phyloP scores from a whole-genome alignment of 2,797 vertebrate genomes.

The Gadopsis marmoratus region DNA sequence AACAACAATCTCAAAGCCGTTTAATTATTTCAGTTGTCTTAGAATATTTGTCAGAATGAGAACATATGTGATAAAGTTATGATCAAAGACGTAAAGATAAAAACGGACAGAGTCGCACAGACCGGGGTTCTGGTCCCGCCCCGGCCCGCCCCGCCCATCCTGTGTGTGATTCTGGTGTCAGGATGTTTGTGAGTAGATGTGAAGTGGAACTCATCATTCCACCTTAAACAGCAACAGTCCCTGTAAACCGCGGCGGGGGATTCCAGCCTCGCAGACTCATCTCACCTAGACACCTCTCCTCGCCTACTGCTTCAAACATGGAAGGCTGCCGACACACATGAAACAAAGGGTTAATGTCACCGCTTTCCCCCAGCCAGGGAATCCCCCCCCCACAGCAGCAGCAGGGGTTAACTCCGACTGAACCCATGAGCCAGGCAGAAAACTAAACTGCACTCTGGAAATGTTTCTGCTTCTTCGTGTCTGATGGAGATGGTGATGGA shows the following conservation, averaged over 20 bases:
- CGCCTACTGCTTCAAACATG: constrained; percentile 66
- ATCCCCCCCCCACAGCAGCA: constrained; percentile 71
- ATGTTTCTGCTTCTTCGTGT: constrained; percentile 32
- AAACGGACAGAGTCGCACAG: no score
- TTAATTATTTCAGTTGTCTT: no score
- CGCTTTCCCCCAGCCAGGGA: constrained; percentile 67
- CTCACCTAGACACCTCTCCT: constrained; percentile 61
- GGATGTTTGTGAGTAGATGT: constrained; percentile 38
- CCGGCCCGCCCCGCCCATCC: neutral
- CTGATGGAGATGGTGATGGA: neutral
- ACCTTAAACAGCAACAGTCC: constrained; percentile 36
- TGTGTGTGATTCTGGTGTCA: constrained; percentile 7
- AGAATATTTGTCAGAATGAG: no score
- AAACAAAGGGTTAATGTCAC: constrained; percentile 80
- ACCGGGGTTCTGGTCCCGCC: no score
- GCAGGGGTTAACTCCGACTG: constrained; percentile 42
- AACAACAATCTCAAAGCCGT: no score
- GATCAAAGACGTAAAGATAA: no score
- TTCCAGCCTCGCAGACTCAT: constrained; percentile 66
- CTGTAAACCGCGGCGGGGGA: constrained; percentile 65
- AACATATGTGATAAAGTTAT: no score
- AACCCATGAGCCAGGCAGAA: constrained; percentile 45
- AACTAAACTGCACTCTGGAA: constrained; percentile 37
- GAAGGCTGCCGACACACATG: constrained; percentile 67
- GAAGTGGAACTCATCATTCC: constrained; percentile 43